Evolutionary conservation across 2,888 invertebrate genomes (phyloP).

Genomic region (Aricia artaxerxes): DNA sequence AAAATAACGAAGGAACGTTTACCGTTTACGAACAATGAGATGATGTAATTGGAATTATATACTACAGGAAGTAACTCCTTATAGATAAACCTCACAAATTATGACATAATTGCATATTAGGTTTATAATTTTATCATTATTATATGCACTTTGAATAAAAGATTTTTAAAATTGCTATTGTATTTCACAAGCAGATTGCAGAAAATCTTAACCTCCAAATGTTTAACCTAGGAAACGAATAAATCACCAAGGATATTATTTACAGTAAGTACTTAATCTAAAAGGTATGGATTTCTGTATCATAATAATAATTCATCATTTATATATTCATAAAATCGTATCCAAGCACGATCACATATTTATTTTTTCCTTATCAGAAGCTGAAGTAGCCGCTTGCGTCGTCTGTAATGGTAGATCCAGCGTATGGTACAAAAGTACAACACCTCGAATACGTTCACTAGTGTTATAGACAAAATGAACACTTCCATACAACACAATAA

Average conservation of each 20-base stretch:
- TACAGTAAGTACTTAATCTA: too few relatives aligned
- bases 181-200: not conserved
- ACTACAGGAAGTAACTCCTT: not conserved
- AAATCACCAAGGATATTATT: too few relatives aligned
- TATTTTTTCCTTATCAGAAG: not conserved
- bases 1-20: conserved; percentile 7
- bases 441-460: conserved; percentile 48
- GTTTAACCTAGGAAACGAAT: too few relatives aligned
- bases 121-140: not conserved
- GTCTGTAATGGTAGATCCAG: conserved; percentile 48
- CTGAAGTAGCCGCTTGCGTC: conserved; percentile 35
- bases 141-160: not conserved
- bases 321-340: too few relatives aligned
- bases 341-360: not conserved
- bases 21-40: not conserved
- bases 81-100: not conserved
- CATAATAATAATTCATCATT: too few relatives aligned
- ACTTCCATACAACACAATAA: conserved; percentile 47
- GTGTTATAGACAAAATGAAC: conserved; percentile 45
- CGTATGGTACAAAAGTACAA: conserved; percentile 49
- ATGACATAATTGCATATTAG: not conserved
- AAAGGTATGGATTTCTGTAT: too few relatives aligned
- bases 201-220: not conserved
- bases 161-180: not conserved
- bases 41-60: conserved; percentile 4